A percentile compares a stretch with the other conserved stretches of the same genome.
Conservation (phyloP, 2,113 vertebrate genomes). For the Crocuta crocuta region DNA sequence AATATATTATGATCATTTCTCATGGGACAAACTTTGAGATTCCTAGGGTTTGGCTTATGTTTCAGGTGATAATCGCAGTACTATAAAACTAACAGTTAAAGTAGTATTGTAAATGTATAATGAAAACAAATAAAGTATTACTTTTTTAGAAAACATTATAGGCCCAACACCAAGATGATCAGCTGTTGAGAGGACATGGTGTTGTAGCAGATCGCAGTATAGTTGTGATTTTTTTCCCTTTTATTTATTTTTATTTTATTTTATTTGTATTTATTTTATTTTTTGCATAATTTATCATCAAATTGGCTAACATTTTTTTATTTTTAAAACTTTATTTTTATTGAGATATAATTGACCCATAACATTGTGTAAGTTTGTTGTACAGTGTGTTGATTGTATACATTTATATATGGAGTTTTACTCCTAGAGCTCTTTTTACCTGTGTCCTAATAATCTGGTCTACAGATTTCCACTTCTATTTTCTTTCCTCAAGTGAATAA, state of each 20-base stretch:
- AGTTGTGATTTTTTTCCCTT: background rate
- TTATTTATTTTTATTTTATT: background rate
- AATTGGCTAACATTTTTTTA: background rate
- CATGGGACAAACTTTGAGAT: background rate
- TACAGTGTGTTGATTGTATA: background rate
- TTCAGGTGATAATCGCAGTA: background rate
- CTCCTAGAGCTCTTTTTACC: background rate
- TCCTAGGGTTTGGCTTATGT: conserved; percentile 19
- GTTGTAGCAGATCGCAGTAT: background rate
- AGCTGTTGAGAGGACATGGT: background rate
- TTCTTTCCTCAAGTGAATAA: conserved; percentile 5
- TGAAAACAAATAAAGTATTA: conserved; percentile 15
- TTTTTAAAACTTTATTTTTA: background rate
- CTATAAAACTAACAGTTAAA: conserved; percentile 26
- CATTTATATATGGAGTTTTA: background rate
- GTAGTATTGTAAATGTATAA: background rate
- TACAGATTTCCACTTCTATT: background rate
- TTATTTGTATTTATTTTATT: background rate
- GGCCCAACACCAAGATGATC: background rate
- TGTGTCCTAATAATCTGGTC: background rate
- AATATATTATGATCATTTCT: background rate
- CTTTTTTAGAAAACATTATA: conserved; percentile 2
- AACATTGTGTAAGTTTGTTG: background rate
- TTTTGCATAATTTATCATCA: too few species aligned
- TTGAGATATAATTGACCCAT: background rate